These are phyloP conservation scores for Zalophus californianus DNA, from an alignment of 2,797 vertebrate genomes.

Conservation along the genomic window DNA sequence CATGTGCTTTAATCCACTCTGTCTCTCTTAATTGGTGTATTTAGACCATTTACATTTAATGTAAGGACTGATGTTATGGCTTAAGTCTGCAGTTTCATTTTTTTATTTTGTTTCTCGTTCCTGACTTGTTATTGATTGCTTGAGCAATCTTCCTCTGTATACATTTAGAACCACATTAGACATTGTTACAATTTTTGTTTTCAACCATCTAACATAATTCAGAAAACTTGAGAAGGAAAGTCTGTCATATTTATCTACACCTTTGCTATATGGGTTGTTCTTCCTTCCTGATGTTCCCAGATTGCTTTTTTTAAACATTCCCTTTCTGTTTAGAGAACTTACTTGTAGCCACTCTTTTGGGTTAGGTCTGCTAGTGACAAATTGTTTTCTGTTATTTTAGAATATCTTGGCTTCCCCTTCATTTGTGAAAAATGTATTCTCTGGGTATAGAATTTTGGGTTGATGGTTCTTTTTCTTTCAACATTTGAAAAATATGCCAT, in stretches of 20 bases:
- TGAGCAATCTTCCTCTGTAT: background rate
- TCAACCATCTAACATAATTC: background rate
- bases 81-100: background rate
- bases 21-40: background rate
- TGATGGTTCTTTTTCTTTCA: background rate
- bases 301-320: background rate
- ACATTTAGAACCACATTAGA: slow-evolving; percentile 2
- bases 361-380: background rate
- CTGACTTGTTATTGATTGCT: background rate
- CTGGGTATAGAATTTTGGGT: background rate
- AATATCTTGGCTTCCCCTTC: background rate
- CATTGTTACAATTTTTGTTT: background rate
- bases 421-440: slow-evolving; percentile 22
- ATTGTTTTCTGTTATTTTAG: background rate
- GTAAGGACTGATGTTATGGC: background rate
- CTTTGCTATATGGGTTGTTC: background rate
- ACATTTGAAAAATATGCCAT: background rate
- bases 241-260: background rate
- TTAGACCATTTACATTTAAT: slow-evolving; percentile 4
- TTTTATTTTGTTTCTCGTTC: background rate
- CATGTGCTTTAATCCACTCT: background rate
- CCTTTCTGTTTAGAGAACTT: slow-evolving; percentile 1
- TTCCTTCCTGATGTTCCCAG: background rate
- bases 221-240: background rate
- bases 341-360: background rate